Conservation (phyloP, 1,140 invertebrate genomes). For the Lepidurus packardi region DNA sequence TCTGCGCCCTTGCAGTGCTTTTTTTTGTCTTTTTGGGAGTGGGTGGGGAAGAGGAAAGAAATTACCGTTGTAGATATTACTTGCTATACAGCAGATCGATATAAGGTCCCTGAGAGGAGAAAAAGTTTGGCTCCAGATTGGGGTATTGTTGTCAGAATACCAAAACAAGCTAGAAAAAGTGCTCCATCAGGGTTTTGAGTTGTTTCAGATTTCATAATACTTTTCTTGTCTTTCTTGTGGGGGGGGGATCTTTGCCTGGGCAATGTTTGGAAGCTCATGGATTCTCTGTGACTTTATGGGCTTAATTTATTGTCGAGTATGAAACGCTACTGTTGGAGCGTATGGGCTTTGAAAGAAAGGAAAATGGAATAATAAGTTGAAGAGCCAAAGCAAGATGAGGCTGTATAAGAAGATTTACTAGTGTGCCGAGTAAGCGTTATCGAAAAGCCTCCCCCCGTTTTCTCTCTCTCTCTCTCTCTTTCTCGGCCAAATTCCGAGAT, state of each 20-base stretch:
- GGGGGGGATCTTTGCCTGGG: neutral
- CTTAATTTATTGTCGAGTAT: too few species aligned
- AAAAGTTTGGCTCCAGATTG: neutral
- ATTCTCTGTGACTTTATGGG: too few species aligned
- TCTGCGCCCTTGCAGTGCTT: too few species aligned
- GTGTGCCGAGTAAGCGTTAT: neutral
- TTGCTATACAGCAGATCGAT: too few species aligned
- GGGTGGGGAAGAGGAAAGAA: too few species aligned
- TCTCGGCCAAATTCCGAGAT: neutral
- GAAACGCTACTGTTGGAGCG: too few species aligned
- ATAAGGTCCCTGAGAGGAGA: neutral
- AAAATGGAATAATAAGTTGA: constrained; percentile 10
- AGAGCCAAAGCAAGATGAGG: neutral
- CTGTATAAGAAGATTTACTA: constrained; percentile 11
- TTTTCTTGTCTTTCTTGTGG: neutral
- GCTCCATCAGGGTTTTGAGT: neutral
- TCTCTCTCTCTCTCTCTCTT: neutral
- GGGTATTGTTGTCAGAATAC: neutral
- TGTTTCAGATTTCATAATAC: neutral
- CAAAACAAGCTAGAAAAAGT: neutral
- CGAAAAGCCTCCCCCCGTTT: neutral
- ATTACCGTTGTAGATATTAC: too few species aligned
- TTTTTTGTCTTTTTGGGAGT: too few species aligned
- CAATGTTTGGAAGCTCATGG: too few species aligned
- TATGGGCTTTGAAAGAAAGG: neutral